These are phyloP conservation scores for Sebastes kiyomatsui DNA, from an alignment of 2,797 vertebrate species.

Conservation along the genomic window DNA sequence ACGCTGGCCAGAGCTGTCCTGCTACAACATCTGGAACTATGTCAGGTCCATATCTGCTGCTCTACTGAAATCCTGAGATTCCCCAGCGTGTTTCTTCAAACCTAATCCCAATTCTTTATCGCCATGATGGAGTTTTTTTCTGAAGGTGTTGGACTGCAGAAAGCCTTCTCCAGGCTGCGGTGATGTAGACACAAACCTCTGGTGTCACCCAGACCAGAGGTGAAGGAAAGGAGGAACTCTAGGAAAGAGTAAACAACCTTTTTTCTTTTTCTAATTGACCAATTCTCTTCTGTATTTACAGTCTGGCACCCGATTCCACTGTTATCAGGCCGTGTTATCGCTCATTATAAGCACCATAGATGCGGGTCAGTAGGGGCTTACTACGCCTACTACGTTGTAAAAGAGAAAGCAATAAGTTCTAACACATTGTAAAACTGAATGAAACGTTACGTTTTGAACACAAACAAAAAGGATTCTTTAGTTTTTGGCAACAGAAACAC, in stretches of 20 bases:
- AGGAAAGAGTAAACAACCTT: slow-evolving; percentile 6
- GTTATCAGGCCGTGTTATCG: no score
- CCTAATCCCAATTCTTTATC: neutral
- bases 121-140: neutral
- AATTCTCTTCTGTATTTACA: neutral
- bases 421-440: no score
- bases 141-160: slow-evolving; percentile 20
- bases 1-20: slow-evolving; percentile 47
- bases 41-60: slow-evolving; percentile 31
- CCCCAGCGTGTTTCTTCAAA: slow-evolving; percentile 1
- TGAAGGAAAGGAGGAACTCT: slow-evolving; percentile 26
- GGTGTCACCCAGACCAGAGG: slow-evolving; percentile 33
- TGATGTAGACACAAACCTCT: slow-evolving; percentile 37
- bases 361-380: no score
- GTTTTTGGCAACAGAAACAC: no score
- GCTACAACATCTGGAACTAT: slow-evolving; percentile 61
- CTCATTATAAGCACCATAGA: no score
- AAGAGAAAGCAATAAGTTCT: no score
- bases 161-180: slow-evolving; percentile 20
- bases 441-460: no score
- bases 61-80: slow-evolving; percentile 3
- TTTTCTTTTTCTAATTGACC: neutral
- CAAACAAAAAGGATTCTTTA: no score
- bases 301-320: neutral
- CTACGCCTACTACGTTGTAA: no score